Evolutionary conservation across 2,113 vertebrate genomes (phyloP).

Genomic region (Myotis brandtii): DNA sequence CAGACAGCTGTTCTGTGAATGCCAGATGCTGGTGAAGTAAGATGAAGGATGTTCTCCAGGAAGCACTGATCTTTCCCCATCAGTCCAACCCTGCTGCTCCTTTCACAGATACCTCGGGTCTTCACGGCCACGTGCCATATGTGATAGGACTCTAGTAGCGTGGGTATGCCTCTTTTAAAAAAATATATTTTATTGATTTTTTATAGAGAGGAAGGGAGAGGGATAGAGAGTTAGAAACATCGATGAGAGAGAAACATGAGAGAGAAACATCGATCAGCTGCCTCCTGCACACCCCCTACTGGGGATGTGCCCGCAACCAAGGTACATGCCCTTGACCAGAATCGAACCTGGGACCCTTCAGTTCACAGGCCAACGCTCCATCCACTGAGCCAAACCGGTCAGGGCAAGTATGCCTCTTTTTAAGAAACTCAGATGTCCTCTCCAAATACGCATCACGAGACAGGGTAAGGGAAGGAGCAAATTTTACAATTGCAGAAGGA

Average conservation of each 20-base stretch:
- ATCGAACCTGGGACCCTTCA: no score
- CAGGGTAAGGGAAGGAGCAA: neutral
- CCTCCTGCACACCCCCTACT: no score
- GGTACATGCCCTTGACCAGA: no score
- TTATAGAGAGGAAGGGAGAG: no score
- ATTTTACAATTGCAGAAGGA: neutral
- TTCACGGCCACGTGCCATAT: neutral
- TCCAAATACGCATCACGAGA: neutral
- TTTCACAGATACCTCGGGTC: neutral
- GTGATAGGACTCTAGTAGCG: neutral
- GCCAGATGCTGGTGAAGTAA: neutral
- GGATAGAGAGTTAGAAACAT: no score
- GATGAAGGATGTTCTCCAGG: neutral
- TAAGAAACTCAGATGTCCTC: neutral
- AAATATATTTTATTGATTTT: no score
- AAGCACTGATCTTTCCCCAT: neutral
- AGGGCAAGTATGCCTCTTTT: neutral
- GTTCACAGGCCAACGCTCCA: no score
- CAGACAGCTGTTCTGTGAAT: neutral
- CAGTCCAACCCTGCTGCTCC: neutral
- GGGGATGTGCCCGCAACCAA: no score
- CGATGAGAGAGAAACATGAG: no score
- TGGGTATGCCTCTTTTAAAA: slow-evolving; percentile 46
- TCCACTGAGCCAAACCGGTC: no score
- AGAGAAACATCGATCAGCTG: no score